These are phyloP conservation scores for Acropora yongei DNA, from an alignment of 64 coral and sea anemone species.

Conservation along the genomic window DNA sequence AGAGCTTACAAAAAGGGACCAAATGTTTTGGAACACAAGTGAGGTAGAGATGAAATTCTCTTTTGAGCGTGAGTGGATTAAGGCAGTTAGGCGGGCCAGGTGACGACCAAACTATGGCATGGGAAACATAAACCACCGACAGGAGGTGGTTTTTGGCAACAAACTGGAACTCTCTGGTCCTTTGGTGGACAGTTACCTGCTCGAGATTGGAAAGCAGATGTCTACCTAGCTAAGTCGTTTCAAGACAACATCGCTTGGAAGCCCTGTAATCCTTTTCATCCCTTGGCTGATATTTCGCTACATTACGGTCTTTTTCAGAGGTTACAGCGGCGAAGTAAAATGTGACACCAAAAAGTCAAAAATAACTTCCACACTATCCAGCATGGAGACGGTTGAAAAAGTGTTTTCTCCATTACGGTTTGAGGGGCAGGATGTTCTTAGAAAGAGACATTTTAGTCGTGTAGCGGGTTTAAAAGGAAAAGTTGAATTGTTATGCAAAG, in stretches of 20 bases:
- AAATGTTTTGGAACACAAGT: constrained; percentile 50
- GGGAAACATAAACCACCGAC: constrained; percentile 41
- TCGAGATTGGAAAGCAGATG: constrained; percentile 53
- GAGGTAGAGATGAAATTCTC: constrained; percentile 59
- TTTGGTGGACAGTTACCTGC: constrained; percentile 53
- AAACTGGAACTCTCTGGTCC: constrained; percentile 65
- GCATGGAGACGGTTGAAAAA: constrained; percentile 21
- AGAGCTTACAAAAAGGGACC: constrained; percentile 30
- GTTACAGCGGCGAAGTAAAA: too few relatives aligned
- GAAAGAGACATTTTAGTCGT: neutral
- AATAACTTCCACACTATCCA: neutral
- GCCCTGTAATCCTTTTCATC: too few relatives aligned
- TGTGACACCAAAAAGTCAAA: too few relatives aligned
- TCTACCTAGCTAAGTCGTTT: constrained; percentile 29
- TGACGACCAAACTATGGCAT: constrained; percentile 56
- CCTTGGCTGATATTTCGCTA: too few relatives aligned
- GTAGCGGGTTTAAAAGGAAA: neutral
- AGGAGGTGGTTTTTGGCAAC: constrained; percentile 62
- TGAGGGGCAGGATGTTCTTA: constrained; percentile 1
- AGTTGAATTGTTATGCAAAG: neutral
- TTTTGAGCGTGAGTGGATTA: constrained; percentile 56
- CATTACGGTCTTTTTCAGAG: too few relatives aligned
- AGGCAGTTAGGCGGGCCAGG: constrained; percentile 41
- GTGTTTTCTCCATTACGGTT: constrained; percentile 43
- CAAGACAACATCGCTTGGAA: constrained; percentile 41